Evolutionary conservation across 2,113 vertebrate genomes (phyloP).

Genomic region (Caretta caretta): DNA sequence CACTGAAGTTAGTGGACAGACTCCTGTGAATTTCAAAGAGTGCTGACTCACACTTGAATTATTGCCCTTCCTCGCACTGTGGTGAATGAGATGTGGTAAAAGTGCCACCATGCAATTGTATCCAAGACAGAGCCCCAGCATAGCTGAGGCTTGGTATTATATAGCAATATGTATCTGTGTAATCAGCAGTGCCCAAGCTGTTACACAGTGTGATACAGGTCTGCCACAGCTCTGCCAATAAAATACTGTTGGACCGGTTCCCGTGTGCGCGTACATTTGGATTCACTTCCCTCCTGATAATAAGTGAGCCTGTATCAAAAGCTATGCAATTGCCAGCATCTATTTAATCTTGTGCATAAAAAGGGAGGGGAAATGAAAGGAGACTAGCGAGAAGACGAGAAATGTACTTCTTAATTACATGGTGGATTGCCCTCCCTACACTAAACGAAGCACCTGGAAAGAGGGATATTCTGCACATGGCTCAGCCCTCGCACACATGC

Average conservation of each 20-base stretch:
- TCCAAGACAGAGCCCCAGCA: not conserved
- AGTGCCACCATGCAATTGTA: not conserved
- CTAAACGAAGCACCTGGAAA: rapidly evolving
- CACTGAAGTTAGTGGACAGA: not conserved
- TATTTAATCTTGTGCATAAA: rapidly evolving
- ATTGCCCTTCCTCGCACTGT: not conserved
- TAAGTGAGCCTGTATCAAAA: rapidly evolving
- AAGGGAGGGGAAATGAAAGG: not conserved
- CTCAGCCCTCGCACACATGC: not conserved
- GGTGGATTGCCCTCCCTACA: rapidly evolving
- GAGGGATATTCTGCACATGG: too few relatives aligned
- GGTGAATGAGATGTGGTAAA: not conserved
- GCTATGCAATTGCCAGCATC: rapidly evolving
- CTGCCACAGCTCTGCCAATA: not conserved
- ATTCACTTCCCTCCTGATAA: rapidly evolving
- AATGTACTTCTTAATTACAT: rapidly evolving
- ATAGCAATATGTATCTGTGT: not conserved
- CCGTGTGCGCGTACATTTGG: rapidly evolving
- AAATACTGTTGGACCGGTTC: not conserved
- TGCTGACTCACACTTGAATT: not conserved
- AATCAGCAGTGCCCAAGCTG: not conserved
- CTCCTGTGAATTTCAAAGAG: rapidly evolving
- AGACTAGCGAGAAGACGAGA: not conserved
- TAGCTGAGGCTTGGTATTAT: not conserved
- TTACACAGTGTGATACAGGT: not conserved